Evolutionary conservation across 1,140 invertebrate species (phyloP).

Genomic region (Acyrthosiphon pisum): DNA sequence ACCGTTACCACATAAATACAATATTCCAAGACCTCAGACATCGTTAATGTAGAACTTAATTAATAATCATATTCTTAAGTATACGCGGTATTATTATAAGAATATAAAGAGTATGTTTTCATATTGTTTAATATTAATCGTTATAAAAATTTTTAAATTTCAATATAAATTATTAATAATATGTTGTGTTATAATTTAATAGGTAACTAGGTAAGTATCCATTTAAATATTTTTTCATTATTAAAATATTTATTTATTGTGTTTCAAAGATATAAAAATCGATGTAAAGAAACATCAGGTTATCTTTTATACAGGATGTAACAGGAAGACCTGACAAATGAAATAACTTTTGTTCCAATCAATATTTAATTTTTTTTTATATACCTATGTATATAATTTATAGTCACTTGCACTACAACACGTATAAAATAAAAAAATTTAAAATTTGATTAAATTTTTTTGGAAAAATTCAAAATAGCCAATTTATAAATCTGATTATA

Average conservation of each 20-base stretch:
- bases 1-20: background rate
- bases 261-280: background rate
- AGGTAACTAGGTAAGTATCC: background rate
- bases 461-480: too few relatives aligned
- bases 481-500: too few relatives aligned
- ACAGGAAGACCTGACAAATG: too few relatives aligned
- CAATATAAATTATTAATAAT: background rate
- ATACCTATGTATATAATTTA: too few relatives aligned
- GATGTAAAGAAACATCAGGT: background rate
- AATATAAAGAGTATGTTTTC: background rate
- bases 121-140: background rate
- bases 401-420: too few relatives aligned
- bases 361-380: too few relatives aligned
- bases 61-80: background rate
- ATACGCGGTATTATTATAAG: background rate
- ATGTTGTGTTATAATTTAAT: background rate
- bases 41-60: background rate
- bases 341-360: too few relatives aligned
- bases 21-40: background rate
- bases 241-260: background rate
- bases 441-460: too few relatives aligned
- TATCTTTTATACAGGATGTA: background rate
- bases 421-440: too few relatives aligned
- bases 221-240: background rate
- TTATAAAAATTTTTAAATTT: background rate